A percentile compares a stretch with the other conserved stretches of the same genome.
Evolutionary conservation across 1,140 invertebrate genomes (phyloP).

Genomic region (Aculops lycopersici): DNA sequence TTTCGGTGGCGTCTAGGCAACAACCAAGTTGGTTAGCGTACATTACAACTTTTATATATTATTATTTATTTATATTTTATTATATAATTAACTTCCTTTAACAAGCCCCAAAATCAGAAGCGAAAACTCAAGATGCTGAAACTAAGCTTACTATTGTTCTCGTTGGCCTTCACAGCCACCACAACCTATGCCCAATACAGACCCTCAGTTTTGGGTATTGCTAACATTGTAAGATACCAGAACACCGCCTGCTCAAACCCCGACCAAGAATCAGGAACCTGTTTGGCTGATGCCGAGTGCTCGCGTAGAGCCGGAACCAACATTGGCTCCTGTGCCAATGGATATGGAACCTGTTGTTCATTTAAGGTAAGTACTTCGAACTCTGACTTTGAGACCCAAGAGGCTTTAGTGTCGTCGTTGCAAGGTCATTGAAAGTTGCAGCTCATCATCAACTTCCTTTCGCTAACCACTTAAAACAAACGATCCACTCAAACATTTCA

Average conservation of each 20-base stretch:
- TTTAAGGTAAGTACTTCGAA: slow-evolving; percentile 7
- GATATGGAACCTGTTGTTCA: slow-evolving; percentile 42
- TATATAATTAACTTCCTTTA: no score
- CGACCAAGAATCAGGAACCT: slow-evolving; percentile 10
- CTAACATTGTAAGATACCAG: slow-evolving; percentile 11
- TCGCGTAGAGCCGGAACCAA: slow-evolving; percentile 22
- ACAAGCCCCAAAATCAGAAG: neutral
- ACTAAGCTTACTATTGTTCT: neutral
- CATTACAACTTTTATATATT: no score
- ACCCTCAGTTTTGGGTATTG: slow-evolving; percentile 7
- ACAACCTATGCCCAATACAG: neutral
- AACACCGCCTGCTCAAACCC: slow-evolving; percentile 11
- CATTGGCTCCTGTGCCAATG: slow-evolving; percentile 32
- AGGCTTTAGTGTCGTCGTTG: neutral
- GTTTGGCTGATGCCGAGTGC: slow-evolving; percentile 28
- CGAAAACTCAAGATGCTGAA: neutral
- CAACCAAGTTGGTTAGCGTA: no score
- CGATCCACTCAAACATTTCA: neutral
- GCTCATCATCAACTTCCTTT: neutral
- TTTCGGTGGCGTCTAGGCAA: no score
- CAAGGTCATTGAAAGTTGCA: neutral
- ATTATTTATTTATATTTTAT: no score
- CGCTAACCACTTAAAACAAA: neutral
- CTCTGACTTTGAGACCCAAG: neutral
- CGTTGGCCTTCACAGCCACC: neutral